A percentile compares a stretch with the other conserved stretches of the same genome.
phyloP scores from a whole-genome alignment of 92 coral and sea anemone genomes.

The Pocillopora meandrina region DNA sequence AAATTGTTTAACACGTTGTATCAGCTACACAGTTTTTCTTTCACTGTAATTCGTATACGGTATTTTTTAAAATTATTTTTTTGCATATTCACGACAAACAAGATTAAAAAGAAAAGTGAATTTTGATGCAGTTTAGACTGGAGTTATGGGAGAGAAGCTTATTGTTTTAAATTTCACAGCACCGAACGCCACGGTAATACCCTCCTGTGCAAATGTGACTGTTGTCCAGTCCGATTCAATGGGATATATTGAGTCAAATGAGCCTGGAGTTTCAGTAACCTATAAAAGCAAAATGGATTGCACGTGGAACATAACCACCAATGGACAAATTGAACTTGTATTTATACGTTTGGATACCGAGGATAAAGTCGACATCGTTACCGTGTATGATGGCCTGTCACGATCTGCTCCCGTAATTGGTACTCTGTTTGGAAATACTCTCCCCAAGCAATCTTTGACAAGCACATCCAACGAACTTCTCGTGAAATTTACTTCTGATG shows the following conservation, averaged over 20 bases:
- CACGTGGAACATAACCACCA: slow-evolving; percentile 34
- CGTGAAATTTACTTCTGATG: slow-evolving; percentile 31
- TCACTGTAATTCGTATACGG: too few relatives aligned
- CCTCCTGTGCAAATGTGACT: neutral
- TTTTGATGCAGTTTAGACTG: too few relatives aligned
- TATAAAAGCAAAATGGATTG: neutral
- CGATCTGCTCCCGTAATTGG: slow-evolving; percentile 21
- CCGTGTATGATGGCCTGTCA: slow-evolving; percentile 42
- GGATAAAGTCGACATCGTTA: slow-evolving; percentile 30
- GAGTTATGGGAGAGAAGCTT: too few relatives aligned
- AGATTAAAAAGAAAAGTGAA: too few relatives aligned
- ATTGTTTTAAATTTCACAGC: too few relatives aligned
- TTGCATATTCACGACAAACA: too few relatives aligned
- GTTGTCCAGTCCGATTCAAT: neutral
- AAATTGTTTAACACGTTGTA: too few relatives aligned
- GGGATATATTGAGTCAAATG: neutral
- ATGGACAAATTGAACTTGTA: slow-evolving; percentile 12
- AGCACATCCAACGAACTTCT: slow-evolving; percentile 34
- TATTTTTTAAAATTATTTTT: too few relatives aligned
- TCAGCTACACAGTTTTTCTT: too few relatives aligned
- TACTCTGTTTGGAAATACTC: slow-evolving; percentile 20
- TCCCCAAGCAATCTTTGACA: slow-evolving; percentile 2
- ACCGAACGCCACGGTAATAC: too few relatives aligned
- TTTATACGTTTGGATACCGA: slow-evolving; percentile 40
- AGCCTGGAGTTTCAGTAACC: too few relatives aligned